Evolutionary conservation across 1,140 invertebrate species (phyloP), one percentile per base, ranked within the genome.

Genomic region (Brachionus angularis): DNA sequence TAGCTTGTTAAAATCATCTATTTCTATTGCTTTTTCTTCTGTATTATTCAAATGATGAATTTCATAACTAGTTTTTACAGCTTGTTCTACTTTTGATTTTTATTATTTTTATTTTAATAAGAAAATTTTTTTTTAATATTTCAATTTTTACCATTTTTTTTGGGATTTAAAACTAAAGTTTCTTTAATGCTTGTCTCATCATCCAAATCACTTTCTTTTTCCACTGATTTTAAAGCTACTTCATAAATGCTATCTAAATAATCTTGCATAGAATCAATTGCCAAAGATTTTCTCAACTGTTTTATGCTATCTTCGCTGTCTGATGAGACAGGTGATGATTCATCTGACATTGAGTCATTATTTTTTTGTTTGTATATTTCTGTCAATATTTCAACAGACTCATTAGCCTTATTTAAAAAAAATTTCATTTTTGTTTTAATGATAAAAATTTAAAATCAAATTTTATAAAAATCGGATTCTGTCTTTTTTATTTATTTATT

Each of bases 131-230:
- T 16, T 7, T 39, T 39, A 27, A 58, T 34, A 23, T 58, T 39
- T 39, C 25, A 58, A 36, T 18, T 39, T 36, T 58, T 58, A n/a
- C n/a, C n/a, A n/a, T n/a, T n/a, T n/a, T n/a, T n/a, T n/a, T n/a
- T n/a, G n/a, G n/a, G 42, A 25, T 67, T 67, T 18, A 67, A 33
- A 16, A 47, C n/a, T 10, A 67, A 16, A 27, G 36, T 67, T 25
- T 67, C 62, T 50, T 67, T 39, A 33, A 67, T 67, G 36, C 62
- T 67, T 0, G 42, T 67, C 62, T 67, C 62, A 33, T 67, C 62
- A 12, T 67, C 49, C 14, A 14, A 12, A 31, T 31, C 47, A 46
- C 27, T 46, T 50, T 12, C 33, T 12, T 58, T 21, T 12, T 58
- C 53, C 5, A 67, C 29, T 34, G 62, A 34, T 18, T 67, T 27